Percentiles rank a stretch among this genome's conserved stretches.
These are phyloP conservation scores for Crepidodera aurea DNA, from an alignment of 2,888 invertebrate genomes.

Conservation along the genomic window DNA sequence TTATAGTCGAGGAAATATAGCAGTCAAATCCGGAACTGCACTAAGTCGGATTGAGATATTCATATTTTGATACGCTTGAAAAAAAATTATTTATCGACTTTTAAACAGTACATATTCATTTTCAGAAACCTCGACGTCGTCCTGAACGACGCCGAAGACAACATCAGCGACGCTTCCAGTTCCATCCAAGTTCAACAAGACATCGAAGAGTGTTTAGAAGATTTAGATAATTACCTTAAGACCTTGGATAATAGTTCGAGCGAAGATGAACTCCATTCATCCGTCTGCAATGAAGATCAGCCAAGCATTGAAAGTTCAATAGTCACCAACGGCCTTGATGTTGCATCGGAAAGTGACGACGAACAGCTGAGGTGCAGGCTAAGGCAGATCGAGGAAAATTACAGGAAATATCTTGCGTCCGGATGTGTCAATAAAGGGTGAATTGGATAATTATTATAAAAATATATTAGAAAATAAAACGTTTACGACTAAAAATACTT, in stretches of 20 bases:
- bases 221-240: slow-evolving; percentile 65
- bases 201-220: slow-evolving; percentile 59
- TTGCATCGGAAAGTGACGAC: slow-evolving; percentile 34
- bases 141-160: slow-evolving; percentile 59
- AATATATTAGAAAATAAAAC: too few species aligned
- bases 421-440: slow-evolving; percentile 48
- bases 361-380: slow-evolving; percentile 44
- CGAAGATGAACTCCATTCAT: slow-evolving; percentile 35
- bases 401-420: slow-evolving; percentile 49
- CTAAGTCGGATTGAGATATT: too few species aligned
- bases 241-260: slow-evolving; percentile 57
- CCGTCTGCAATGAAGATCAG: slow-evolving; percentile 33
- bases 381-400: slow-evolving; percentile 52
- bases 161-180: slow-evolving; percentile 49
- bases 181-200: slow-evolving; percentile 48
- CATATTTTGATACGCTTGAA: too few species aligned
- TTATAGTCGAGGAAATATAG: too few species aligned
- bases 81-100: too few species aligned
- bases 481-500: too few species aligned
- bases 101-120: too few species aligned
- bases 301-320: slow-evolving; percentile 37
- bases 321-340: slow-evolving; percentile 26
- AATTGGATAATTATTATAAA: too few species aligned
- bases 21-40: too few species aligned
- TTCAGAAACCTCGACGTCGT: slow-evolving; percentile 65